A percentile compares a stretch with the other conserved stretches of the same genome.
These are phyloP conservation scores for Albula goreensis DNA, from an alignment of 2,113 vertebrate species.

Conservation along the genomic window DNA sequence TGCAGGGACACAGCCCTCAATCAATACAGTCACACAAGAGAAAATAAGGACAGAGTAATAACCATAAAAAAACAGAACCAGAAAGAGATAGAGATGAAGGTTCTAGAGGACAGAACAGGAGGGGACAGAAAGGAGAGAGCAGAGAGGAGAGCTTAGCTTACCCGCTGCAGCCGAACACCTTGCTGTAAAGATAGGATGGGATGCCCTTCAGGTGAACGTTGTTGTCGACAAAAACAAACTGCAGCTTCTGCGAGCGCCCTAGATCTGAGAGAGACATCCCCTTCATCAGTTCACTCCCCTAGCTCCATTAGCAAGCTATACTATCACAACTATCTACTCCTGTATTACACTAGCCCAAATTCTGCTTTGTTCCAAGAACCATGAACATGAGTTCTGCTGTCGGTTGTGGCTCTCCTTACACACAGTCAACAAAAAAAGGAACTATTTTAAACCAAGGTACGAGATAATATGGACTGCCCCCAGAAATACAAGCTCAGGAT, in stretches of 20 bases:
- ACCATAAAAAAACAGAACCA: background rate
- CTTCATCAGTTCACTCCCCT: conserved; percentile 8
- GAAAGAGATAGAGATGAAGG: background rate
- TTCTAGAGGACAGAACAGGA: background rate
- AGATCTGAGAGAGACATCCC: conserved; percentile 76
- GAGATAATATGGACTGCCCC: too few species aligned
- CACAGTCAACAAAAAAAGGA: background rate
- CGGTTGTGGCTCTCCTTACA: background rate
- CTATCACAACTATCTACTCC: too few species aligned
- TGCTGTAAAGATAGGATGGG: conserved; percentile 92
- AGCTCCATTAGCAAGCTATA: background rate
- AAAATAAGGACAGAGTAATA: background rate
- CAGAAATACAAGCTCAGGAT: too few species aligned
- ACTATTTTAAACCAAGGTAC: too few species aligned
- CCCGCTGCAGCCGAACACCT: conserved; percentile 95
- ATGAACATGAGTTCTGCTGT: background rate
- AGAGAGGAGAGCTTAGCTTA: conserved; percentile 42
- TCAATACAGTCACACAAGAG: background rate
- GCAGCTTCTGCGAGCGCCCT: conserved; percentile 89
- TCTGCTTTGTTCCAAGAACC: too few species aligned
- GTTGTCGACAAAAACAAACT: conserved; percentile 96
- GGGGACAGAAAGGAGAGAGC: background rate
- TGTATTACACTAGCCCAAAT: background rate
- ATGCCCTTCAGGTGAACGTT: conserved; percentile 86
- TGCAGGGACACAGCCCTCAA: background rate